These are phyloP conservation scores for Podabrus alpinus DNA, from an alignment of 2,888 invertebrate genomes.

Conservation along the genomic window DNA sequence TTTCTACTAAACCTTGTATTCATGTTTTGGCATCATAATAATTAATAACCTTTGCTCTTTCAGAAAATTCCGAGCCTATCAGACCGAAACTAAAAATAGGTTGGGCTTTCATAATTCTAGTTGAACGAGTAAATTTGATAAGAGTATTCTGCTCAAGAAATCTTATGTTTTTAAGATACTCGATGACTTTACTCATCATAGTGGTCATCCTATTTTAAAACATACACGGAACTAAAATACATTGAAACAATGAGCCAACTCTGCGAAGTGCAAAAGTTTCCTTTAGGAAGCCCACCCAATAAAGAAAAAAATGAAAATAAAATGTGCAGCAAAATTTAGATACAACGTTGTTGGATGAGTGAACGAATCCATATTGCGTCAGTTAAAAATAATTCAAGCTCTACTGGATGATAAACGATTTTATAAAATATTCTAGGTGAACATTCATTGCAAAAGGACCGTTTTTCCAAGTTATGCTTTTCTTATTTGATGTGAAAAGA, in stretches of 20 bases:
- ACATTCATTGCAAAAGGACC: neutral
- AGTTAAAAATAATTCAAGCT: neutral
- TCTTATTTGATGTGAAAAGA: neutral
- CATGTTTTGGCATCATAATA: too few relatives aligned
- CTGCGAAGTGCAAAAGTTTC: neutral
- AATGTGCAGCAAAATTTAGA: neutral
- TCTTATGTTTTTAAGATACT: neutral
- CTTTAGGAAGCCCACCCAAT: neutral
- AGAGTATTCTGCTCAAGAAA: too few relatives aligned
- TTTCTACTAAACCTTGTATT: too few relatives aligned
- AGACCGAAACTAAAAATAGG: too few relatives aligned
- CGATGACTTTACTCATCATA: neutral
- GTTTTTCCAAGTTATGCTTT: neutral
- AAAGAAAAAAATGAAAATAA: neutral
- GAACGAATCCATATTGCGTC: neutral
- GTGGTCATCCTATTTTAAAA: neutral
- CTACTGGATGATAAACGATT: too few relatives aligned
- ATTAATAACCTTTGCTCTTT: too few relatives aligned
- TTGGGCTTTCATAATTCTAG: too few relatives aligned
- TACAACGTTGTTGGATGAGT: neutral
- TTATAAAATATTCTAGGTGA: too few relatives aligned
- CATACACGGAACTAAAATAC: neutral
- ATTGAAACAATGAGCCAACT: neutral
- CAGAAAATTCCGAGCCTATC: too few relatives aligned
- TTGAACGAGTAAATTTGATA: too few relatives aligned